These are phyloP conservation scores for Mycetomoellerius zeteki DNA, from an alignment of 1,140 invertebrate species.

Conservation along the genomic window DNA sequence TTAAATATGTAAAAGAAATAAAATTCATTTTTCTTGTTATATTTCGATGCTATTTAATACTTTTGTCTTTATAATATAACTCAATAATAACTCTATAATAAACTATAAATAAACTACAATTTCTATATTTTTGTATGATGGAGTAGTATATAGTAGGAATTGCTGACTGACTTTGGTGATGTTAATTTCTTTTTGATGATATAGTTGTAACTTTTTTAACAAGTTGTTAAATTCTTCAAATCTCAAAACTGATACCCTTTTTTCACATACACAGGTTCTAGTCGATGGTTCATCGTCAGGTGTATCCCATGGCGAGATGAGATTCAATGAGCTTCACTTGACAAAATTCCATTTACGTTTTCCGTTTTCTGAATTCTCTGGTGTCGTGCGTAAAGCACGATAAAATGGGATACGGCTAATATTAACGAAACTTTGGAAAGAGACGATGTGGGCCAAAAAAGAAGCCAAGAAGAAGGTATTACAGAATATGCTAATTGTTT, in stretches of 20 bases:
- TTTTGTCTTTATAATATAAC: too few species aligned
- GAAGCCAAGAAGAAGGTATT: conserved; percentile 93
- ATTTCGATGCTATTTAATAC: too few species aligned
- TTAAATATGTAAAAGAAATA: too few species aligned
- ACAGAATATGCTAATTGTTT: conserved; percentile 63
- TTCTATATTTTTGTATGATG: conserved; percentile 81
- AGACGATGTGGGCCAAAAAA: conserved; percentile 93
- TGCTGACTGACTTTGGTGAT: conserved; percentile 90
- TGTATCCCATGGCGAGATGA: conserved; percentile 93
- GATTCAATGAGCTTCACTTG: conserved; percentile 96
- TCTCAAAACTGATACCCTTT: conserved; percentile 72
- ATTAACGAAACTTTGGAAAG: conserved; percentile 93
- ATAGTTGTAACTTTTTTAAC: conserved; percentile 44
- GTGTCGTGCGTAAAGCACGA: conserved; percentile 94
- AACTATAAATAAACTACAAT: not conserved
- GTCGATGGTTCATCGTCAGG: conserved; percentile 96
- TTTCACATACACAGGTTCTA: conserved; percentile 91
- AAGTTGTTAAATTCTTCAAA: not conserved
- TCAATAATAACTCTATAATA: too few species aligned
- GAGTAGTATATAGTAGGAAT: conserved; percentile 89
- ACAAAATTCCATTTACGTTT: conserved; percentile 97
- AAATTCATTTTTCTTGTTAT: too few species aligned
- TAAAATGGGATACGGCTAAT: conserved; percentile 95
- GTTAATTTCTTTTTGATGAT: conserved; percentile 79
- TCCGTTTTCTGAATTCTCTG: conserved; percentile 94